These are phyloP conservation scores for Theonella swinhoei DNA, from an alignment of 37 sponge, comb jelly and placozoan species.

Conservation along the genomic window DNA sequence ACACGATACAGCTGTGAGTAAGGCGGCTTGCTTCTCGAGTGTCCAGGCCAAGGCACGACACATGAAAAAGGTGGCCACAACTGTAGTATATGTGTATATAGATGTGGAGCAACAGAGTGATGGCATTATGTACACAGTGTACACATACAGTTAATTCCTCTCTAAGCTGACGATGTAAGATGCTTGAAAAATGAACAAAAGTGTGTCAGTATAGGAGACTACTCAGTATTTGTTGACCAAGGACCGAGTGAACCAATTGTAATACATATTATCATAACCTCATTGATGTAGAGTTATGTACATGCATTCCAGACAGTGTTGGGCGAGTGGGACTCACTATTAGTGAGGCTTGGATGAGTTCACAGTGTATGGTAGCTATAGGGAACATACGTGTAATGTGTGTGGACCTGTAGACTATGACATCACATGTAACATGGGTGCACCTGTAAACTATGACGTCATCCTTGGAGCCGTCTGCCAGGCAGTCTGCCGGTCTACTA, in stretches of 20 bases:
- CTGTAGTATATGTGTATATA: conserved; percentile 10
- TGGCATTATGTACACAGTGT: background rate
- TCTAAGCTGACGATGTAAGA: too few species aligned
- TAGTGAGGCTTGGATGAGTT: too few species aligned
- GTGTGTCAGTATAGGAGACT: too few species aligned
- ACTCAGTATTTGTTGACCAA: too few species aligned
- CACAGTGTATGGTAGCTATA: background rate
- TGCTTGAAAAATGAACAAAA: too few species aligned
- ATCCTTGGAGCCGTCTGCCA: conserved; percentile 56
- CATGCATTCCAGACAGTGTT: too few species aligned
- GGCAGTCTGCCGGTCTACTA: conserved; percentile 25
- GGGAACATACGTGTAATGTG: background rate
- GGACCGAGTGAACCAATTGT: too few species aligned
- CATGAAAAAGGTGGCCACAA: conserved; percentile 75
- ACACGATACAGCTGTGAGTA: conserved; percentile 33
- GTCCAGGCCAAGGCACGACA: conserved; percentile 48
- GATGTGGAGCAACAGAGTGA: background rate
- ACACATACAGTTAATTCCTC: background rate
- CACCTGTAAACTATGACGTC: conserved; percentile 69
- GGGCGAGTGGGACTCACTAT: too few species aligned
- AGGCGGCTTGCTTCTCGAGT: background rate
- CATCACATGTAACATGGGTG: background rate
- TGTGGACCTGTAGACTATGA: background rate
- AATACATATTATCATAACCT: too few species aligned
- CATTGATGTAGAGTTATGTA: background rate